Evolutionary conservation across 1,140 invertebrate species (phyloP).

Genomic region (Magallana ariakensis): DNA sequence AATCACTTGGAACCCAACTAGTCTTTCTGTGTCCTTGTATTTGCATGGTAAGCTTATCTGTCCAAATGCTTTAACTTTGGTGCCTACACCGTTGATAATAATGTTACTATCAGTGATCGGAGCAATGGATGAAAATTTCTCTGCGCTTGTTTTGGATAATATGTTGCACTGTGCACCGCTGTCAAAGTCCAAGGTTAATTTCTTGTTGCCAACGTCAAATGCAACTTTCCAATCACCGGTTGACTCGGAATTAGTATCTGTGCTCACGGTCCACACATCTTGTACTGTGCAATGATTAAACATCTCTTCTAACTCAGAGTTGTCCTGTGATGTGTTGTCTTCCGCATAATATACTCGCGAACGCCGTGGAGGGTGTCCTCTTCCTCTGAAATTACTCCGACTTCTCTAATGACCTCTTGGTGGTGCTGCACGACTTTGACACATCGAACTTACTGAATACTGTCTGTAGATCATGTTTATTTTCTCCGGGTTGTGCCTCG

Average conservation of each 20-base stretch:
- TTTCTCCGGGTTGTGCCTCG: too few relatives aligned
- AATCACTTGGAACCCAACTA: conserved; percentile 47
- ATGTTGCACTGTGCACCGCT: conserved; percentile 50
- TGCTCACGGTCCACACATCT: background rate
- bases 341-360: too few relatives aligned
- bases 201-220: background rate
- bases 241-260: background rate
- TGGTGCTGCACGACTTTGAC: background rate
- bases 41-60: conserved; percentile 40
- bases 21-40: conserved; percentile 17
- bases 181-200: conserved; percentile 58
- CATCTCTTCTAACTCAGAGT: background rate
- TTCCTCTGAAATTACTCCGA: background rate
- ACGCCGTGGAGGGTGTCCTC: background rate
- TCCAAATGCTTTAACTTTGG: conserved; percentile 37
- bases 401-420: background rate
- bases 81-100: conserved; percentile 47
- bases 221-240: conserved; percentile 39
- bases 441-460: too few relatives aligned
- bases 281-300: conserved; percentile 43
- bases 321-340: background rate
- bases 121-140: conserved; percentile 13
- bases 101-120: background rate
- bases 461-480: too few relatives aligned
- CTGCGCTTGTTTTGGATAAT: conserved; percentile 18